phyloP scores from a whole-genome alignment of 2,888 invertebrate genomes.

The Amiota minor region DNA sequence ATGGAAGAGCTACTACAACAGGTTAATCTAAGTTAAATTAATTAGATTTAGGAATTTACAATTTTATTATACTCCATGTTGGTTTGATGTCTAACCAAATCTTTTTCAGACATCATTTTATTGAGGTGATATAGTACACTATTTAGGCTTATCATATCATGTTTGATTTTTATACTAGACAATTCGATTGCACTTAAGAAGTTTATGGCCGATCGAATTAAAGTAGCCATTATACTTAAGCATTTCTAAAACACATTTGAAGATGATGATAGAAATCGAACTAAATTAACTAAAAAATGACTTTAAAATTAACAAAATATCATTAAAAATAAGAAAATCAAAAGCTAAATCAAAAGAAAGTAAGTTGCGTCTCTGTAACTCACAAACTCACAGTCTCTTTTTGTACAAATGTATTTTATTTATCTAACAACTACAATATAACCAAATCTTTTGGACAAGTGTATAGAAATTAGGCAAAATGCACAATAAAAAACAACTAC shows the following conservation, averaged over 20 bases:
- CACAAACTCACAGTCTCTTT: background rate
- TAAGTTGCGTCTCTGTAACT: background rate
- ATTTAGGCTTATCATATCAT: background rate
- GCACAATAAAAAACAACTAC: conserved; percentile 30
- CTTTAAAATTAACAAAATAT: too few relatives aligned
- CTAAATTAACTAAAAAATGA: conserved; percentile 43
- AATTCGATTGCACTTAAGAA: background rate
- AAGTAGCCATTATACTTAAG: conserved; percentile 58
- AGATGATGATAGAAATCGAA: conserved; percentile 57
- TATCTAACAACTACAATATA: background rate
- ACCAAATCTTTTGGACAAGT: background rate
- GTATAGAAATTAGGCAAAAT: conserved; percentile 27
- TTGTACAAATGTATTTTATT: background rate
- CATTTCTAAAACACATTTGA: conserved; percentile 63
- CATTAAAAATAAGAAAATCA: conserved; percentile 17
- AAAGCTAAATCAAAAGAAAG: conserved; percentile 15
- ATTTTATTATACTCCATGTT: too few relatives aligned
- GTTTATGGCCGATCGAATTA: conserved; percentile 18
- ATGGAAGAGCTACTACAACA: too few relatives aligned
- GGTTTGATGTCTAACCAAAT: too few relatives aligned
- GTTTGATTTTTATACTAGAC: conserved; percentile 23
- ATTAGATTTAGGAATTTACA: too few relatives aligned
- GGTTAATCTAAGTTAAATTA: too few relatives aligned
- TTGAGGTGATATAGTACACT: too few relatives aligned
- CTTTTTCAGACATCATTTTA: too few relatives aligned